A percentile compares a stretch with the other conserved stretches of the same genome.
Evolutionary conservation across 2,888 invertebrate species (phyloP).

Genomic region (Strigamia crassipes): DNA sequence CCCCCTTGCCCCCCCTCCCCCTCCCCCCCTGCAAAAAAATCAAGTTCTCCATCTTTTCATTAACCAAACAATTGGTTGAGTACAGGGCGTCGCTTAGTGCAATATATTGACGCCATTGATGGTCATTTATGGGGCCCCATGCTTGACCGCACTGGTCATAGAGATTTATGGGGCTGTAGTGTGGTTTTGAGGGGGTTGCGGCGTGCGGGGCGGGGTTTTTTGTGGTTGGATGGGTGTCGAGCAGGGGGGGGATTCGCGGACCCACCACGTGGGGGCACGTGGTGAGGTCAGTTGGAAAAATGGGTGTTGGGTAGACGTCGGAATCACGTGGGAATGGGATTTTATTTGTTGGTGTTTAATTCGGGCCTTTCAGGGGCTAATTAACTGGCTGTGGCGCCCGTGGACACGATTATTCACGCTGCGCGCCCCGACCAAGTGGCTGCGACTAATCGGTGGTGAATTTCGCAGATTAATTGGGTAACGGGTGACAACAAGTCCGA

Average conservation of each 20-base stretch:
- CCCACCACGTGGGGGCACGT: neutral
- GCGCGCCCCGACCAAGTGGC: neutral
- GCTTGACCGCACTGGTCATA: neutral
- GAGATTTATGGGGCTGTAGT: constrained; percentile 12
- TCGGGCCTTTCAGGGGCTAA: neutral
- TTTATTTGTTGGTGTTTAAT: neutral
- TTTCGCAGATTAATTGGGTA: neutral
- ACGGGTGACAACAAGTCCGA: neutral
- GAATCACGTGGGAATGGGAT: neutral
- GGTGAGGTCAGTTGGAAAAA: constrained; percentile 1
- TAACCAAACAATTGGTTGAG: neutral
- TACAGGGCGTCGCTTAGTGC: neutral
- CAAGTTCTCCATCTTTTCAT: neutral
- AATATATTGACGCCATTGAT: neutral
- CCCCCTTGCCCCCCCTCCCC: neutral
- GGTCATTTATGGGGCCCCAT: too few species aligned
- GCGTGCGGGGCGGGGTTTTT: neutral
- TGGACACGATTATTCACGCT: constrained; percentile 15
- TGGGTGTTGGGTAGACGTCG: neutral
- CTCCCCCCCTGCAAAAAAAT: neutral
- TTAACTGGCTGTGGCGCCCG: neutral
- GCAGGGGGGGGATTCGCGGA: neutral
- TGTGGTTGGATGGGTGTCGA: constrained; percentile 10
- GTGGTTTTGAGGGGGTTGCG: neutral
- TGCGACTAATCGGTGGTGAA: neutral